A percentile compares a stretch with the other conserved stretches of the same genome.
Conservation (phyloP, 2,888 invertebrate species). For the Leucoma salicis region DNA sequence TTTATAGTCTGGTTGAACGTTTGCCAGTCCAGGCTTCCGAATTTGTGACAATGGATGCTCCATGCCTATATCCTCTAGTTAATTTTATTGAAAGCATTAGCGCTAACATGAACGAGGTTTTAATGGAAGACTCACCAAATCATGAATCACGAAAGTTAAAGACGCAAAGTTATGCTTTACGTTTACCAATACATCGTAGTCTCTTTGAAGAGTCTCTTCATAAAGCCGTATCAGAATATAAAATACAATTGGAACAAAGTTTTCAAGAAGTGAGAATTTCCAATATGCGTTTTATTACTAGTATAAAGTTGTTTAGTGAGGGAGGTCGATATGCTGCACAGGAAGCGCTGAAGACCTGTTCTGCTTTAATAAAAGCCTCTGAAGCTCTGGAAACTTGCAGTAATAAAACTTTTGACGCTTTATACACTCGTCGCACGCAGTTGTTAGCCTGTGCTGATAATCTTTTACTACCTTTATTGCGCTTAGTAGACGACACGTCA, state of each 20-base stretch:
- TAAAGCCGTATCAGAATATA: conserved; percentile 39
- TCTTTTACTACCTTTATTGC: conserved; percentile 42
- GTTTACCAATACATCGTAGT: conserved; percentile 50
- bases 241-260: conserved; percentile 42
- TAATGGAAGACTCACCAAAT: conserved; percentile 36
- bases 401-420: conserved; percentile 37
- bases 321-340: conserved; percentile 54
- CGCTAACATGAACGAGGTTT: conserved; percentile 39
- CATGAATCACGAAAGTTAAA: conserved; percentile 52
- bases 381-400: conserved; percentile 56
- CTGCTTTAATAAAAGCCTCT: conserved; percentile 43
- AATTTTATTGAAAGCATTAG: conserved; percentile 48
- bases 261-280: conserved; percentile 62
- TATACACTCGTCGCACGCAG: conserved; percentile 46
- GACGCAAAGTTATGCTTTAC: conserved; percentile 57
- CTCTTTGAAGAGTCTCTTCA: conserved; percentile 57
- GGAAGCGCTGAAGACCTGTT: conserved; percentile 50
- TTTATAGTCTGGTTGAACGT: conserved; percentile 44
- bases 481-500: conserved; percentile 41
- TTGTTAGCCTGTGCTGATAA: conserved; percentile 51
- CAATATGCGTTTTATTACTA: conserved; percentile 55
- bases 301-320: conserved; percentile 54
- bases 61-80: conserved; percentile 54
- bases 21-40: conserved; percentile 47
- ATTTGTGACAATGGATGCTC: conserved; percentile 45